These are phyloP conservation scores for Ailuropoda melanoleuca DNA, from an alignment of 2,113 vertebrate genomes.

Conservation along the genomic window DNA sequence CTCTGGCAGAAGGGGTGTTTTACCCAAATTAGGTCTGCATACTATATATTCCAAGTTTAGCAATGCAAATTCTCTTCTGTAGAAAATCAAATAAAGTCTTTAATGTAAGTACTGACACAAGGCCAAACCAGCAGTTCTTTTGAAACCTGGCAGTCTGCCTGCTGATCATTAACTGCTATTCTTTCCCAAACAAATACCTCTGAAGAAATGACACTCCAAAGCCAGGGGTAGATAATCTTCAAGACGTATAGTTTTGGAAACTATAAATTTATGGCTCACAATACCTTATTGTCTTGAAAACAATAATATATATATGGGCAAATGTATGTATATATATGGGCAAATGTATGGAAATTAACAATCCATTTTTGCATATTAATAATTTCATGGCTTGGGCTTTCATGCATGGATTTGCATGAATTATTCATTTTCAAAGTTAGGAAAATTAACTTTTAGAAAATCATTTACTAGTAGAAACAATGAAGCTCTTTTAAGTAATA, in stretches of 20 bases:
- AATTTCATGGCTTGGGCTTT: neutral
- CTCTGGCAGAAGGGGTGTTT: neutral
- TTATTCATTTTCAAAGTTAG: conserved; percentile 65
- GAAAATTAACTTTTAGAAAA: conserved; percentile 51
- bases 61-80: neutral
- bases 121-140: conserved; percentile 13
- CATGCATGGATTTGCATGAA: conserved; percentile 57
- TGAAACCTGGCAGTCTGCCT: conserved; percentile 1
- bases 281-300: neutral
- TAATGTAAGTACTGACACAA: conserved; percentile 2
- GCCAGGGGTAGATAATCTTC: neutral
- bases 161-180: neutral
- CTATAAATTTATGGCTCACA: neutral
- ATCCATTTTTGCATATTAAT: conserved; percentile 15
- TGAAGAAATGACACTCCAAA: neutral
- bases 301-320: neutral
- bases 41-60: neutral
- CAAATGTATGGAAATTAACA: conserved; percentile 42
- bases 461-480: neutral
- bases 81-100: conserved; percentile 45
- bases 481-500: neutral
- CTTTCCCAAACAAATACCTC: conserved; percentile 1
- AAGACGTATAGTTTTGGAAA: conserved; percentile 2
- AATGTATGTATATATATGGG: neutral
- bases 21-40: neutral